Conservation (phyloP, 2,113 vertebrate species). For the Sigmodon hispidus region DNA sequence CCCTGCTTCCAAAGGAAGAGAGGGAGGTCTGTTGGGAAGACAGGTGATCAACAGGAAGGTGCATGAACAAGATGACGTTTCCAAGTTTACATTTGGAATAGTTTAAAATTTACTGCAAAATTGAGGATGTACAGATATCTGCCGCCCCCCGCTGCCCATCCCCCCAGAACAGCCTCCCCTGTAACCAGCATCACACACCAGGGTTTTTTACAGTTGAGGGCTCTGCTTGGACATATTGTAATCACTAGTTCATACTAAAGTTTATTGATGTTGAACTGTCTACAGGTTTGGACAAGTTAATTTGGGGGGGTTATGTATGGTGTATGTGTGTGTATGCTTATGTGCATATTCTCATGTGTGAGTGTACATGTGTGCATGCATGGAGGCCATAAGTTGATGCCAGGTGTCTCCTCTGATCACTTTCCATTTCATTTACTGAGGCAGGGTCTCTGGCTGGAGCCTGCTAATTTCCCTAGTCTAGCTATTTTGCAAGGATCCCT, state of each 20-base stretch:
- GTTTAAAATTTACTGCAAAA: background rate
- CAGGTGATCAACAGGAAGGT: background rate
- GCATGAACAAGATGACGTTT: background rate
- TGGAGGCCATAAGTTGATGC: background rate
- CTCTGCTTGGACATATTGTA: background rate
- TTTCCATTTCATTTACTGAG: background rate
- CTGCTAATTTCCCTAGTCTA: background rate
- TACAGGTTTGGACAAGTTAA: background rate
- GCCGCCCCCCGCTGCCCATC: too few relatives aligned
- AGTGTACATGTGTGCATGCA: background rate
- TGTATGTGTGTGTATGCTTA: background rate
- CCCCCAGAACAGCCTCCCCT: accelerated
- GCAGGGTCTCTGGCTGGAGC: background rate
- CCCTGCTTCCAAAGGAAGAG: background rate
- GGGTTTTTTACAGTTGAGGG: background rate
- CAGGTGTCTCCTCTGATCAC: background rate
- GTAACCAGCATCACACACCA: background rate
- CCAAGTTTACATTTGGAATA: background rate
- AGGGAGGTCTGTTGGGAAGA: background rate
- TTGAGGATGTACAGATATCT: background rate
- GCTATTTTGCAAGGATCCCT: background rate
- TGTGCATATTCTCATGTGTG: background rate
- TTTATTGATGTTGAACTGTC: background rate
- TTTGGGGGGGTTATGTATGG: background rate
- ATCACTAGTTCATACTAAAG: background rate